Evolutionary conservation across 2,888 invertebrate genomes (phyloP), one percentile per base, ranked within the genome.

Genomic region (Tenthredo notha): DNA sequence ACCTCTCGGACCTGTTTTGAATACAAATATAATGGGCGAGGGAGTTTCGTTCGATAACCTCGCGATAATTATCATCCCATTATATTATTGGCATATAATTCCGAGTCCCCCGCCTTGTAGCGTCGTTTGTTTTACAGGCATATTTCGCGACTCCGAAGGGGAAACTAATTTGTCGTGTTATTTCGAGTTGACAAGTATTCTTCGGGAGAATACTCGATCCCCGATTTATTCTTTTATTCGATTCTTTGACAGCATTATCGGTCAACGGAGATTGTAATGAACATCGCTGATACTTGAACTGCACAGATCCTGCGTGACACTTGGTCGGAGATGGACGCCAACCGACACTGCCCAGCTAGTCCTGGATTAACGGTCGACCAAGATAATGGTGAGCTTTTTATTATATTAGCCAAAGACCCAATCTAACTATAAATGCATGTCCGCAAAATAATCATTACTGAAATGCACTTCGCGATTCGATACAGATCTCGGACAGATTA

Each of bases 51-150:
- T 12, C 1, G 43, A 43, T 43, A 43, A 43, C 43, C 6, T 43
- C 12, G 43, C 43, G 12, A 43, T 43, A 43, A 12, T 43, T 10
- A 47, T 47, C 15, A 12, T 47, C 47, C 15, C 3, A 15, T 47
- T 15, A 47, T 15, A 15, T 3, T 47, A 47, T 47, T n/a, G n/a
- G n/a, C 15, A 12, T 47, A 47, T 47, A 15, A 47, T 47, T 47
- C 15, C 18, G 3, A 50, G 6, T n/a, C 18, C 5, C 18, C n/a
- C 6, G 25, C 2, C 37, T 9, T 29, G 1, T 33, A 33, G 18
- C 43, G 5, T 74, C 2, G 7, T 74, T 25, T 18, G 2, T 2
- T 37, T 88, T 5, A 84, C 54, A 72, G 29, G 15, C 12, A 29
- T 7, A n/a, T 50, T 50, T 43, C 7, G 40, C 10, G 40, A 43